A percentile compares a stretch with the other conserved stretches of the same genome.
Evolutionary conservation across 2,797 vertebrate genomes (phyloP).

Genomic region (Tragelaphus oryx): DNA sequence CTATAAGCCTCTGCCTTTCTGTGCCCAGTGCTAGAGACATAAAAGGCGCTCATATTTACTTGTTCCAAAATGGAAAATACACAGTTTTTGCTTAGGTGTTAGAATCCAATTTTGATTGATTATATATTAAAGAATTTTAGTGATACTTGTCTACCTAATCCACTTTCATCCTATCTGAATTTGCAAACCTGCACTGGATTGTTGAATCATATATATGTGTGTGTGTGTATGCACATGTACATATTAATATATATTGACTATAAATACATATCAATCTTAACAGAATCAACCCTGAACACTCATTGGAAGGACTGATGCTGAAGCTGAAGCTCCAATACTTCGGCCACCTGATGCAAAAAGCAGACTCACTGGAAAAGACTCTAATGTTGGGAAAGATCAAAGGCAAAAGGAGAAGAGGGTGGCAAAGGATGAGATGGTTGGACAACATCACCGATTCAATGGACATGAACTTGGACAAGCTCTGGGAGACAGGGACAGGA

Average conservation of each 20-base stretch:
- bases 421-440: not conserved
- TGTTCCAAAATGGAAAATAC: not conserved
- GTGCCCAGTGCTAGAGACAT: not conserved
- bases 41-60: not conserved
- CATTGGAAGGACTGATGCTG: not conserved
- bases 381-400: not conserved
- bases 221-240: not conserved
- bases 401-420: not conserved
- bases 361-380: not conserved
- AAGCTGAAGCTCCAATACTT: not conserved
- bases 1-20: no score
- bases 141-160: not conserved
- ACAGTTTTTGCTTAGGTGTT: not conserved
- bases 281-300: not conserved
- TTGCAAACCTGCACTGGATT: not conserved
- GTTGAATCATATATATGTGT: not conserved
- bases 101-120: not conserved
- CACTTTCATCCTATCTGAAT: not conserved
- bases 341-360: not conserved
- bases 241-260: not conserved
- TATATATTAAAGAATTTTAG: not conserved
- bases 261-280: not conserved
- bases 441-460: not conserved
- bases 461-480: not conserved
- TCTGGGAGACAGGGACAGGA: not conserved